A percentile compares a stretch with the other conserved stretches of the same genome.
phyloP scores from a whole-genome alignment of 2,113 vertebrate genomes.

The Phalacrocorax brasilianus region DNA sequence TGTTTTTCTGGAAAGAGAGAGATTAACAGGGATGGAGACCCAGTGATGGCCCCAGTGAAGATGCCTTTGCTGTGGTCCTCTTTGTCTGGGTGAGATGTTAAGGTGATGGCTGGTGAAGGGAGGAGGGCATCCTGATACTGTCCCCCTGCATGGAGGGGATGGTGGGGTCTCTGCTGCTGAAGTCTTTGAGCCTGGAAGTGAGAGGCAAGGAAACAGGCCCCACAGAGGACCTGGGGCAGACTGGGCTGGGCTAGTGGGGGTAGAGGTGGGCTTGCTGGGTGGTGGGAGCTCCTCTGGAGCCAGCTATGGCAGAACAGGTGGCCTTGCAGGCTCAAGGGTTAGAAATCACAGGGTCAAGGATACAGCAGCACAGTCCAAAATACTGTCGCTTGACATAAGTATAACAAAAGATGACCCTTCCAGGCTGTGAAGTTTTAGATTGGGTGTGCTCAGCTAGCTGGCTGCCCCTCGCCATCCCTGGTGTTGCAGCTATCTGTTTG shows the following conservation, averaged over 20 bases:
- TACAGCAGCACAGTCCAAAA: not conserved
- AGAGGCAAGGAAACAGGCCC: not conserved
- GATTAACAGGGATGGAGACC: not conserved
- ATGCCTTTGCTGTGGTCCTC: not conserved
- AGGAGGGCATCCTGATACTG: not conserved
- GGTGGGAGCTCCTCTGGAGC: not conserved
- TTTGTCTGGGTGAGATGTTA: not conserved
- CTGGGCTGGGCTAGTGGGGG: not conserved
- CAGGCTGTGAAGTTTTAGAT: not conserved
- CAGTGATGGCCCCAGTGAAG: not conserved
- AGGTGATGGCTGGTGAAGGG: not conserved
- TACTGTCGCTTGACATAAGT: not conserved
- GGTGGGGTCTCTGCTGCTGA: not conserved
- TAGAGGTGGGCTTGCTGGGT: not conserved
- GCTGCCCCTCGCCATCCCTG: not conserved
- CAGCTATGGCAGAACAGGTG: not conserved
- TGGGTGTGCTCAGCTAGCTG: not conserved
- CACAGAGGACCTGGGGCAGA: rapidly evolving
- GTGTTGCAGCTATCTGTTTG: not conserved
- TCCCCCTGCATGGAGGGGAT: rapidly evolving
- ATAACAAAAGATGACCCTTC: not conserved
- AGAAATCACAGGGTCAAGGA: not conserved
- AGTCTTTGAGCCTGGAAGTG: not conserved
- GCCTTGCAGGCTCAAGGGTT: not conserved
- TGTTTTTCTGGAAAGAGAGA: not conserved